phyloP scores from a whole-genome alignment of 2,113 vertebrate species.

The Mandrillus leucophaeus region DNA sequence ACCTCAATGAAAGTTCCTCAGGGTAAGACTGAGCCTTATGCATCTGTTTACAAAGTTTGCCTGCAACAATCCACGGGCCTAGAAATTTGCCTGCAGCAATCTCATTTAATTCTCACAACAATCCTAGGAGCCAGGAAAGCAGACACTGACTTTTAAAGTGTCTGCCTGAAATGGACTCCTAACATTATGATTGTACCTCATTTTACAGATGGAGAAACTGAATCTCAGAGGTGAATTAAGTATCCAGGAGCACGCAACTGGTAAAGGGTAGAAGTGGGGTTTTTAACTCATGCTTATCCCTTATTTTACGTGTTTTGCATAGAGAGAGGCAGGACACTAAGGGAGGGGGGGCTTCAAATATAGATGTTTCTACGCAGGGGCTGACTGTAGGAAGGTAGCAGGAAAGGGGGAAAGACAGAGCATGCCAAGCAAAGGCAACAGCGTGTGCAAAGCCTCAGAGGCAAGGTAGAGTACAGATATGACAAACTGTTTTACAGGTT shows the following conservation, averaged over 20 bases:
- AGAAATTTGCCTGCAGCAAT: not conserved
- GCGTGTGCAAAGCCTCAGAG: not conserved
- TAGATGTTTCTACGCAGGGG: not conserved
- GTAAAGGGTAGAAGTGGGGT: too few species aligned
- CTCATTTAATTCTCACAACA: not conserved
- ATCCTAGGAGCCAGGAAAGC: not conserved
- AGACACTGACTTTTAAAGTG: not conserved
- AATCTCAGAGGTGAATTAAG: not conserved
- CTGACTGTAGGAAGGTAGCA: not conserved
- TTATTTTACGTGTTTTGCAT: not conserved
- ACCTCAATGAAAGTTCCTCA: not conserved
- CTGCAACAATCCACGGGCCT: not conserved
- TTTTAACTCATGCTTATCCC: not conserved
- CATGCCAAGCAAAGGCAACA: not conserved
- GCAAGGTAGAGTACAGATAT: not conserved
- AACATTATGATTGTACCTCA: not conserved
- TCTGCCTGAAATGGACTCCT: not conserved
- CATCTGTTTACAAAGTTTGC: not conserved
- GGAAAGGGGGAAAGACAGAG: not conserved
- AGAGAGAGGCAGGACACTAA: not conserved
- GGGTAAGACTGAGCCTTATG: not conserved
- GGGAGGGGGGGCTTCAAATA: not conserved
- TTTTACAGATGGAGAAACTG: not conserved
- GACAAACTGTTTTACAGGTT: not conserved
- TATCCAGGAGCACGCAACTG: not conserved